Percentiles rank a stretch among this genome's conserved stretches.
Conservation (phyloP, 2,888 invertebrate species). For the Gymnocheta viridis region DNA sequence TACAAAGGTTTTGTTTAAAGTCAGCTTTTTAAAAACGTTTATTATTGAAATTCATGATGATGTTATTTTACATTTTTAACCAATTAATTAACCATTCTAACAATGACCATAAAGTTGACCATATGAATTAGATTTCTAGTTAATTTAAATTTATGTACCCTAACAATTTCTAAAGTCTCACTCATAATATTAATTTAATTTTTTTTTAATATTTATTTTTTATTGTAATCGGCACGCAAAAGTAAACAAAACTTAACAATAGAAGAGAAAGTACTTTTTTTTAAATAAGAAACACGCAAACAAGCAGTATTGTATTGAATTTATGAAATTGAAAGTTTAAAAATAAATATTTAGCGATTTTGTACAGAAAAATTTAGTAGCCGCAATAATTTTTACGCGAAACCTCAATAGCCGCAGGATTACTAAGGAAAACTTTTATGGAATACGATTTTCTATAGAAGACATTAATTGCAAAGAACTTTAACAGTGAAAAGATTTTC, state of each 20-base stretch:
- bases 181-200: conserved; percentile 23
- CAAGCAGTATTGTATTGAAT: not conserved
- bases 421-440: no score
- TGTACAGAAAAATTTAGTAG: not conserved
- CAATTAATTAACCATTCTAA: not conserved
- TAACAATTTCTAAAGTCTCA: conserved; percentile 2
- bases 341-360: not conserved
- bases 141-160: not conserved
- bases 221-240: conserved; percentile 42
- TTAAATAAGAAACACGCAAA: conserved; percentile 27
- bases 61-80: not conserved
- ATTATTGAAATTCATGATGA: no score
- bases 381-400: not conserved
- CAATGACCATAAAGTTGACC: not conserved
- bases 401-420: not conserved
- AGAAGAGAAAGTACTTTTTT: conserved; percentile 35
- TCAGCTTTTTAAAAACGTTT: no score
- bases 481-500: no score
- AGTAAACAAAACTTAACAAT: conserved; percentile 31
- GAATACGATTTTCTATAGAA: no score
- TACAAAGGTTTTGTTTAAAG: not conserved
- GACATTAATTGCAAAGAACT: no score
- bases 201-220: conserved; percentile 35
- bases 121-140: not conserved
- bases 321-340: conserved; percentile 19